Conservation (phyloP, 2,888 invertebrate genomes). For the Crematogaster levior region DNA sequence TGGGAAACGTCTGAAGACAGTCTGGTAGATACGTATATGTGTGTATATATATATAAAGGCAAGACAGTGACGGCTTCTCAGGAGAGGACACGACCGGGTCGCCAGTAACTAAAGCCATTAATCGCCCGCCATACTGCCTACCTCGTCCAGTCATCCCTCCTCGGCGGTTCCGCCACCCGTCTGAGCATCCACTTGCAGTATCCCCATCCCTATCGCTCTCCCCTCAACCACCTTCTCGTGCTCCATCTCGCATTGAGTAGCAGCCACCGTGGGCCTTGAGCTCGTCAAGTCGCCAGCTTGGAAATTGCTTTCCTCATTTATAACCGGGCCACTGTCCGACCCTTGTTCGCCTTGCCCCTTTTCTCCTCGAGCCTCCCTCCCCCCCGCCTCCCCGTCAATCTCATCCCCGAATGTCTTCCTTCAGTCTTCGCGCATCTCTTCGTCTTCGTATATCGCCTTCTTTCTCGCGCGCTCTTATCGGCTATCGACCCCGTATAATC, state of each 20-base stretch:
- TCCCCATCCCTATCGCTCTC: constrained; percentile 38
- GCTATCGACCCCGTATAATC: constrained; percentile 69
- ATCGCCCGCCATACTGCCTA: constrained; percentile 81
- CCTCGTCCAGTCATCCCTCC: constrained; percentile 78
- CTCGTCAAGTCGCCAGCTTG: constrained; percentile 82
- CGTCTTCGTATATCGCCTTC: constrained; percentile 21
- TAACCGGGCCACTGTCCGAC: constrained; percentile 79
- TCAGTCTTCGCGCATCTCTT: constrained; percentile 23
- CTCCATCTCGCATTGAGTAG: constrained; percentile 55
- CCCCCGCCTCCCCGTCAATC: constrained; percentile 2
- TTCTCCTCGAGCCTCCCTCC: constrained; percentile 38
- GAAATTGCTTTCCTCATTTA: constrained; percentile 83
- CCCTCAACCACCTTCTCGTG: constrained; percentile 27
- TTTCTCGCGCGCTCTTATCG: constrained; percentile 46
- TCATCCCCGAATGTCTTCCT: constrained; percentile 22
- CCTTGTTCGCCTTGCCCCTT: constrained; percentile 68
- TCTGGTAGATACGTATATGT: constrained; percentile 56
- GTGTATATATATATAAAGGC: constrained; percentile 51
- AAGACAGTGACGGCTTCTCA: constrained; percentile 69
- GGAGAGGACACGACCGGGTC: constrained; percentile 71
- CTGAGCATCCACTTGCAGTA: constrained; percentile 63
- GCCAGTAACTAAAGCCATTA: constrained; percentile 81
- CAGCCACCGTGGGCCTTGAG: constrained; percentile 57
- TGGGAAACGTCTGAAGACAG: constrained; percentile 74
- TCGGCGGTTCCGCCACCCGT: constrained; percentile 67